Conservation (phyloP, 2,113 vertebrate genomes). For the Arothron firmamentum region DNA sequence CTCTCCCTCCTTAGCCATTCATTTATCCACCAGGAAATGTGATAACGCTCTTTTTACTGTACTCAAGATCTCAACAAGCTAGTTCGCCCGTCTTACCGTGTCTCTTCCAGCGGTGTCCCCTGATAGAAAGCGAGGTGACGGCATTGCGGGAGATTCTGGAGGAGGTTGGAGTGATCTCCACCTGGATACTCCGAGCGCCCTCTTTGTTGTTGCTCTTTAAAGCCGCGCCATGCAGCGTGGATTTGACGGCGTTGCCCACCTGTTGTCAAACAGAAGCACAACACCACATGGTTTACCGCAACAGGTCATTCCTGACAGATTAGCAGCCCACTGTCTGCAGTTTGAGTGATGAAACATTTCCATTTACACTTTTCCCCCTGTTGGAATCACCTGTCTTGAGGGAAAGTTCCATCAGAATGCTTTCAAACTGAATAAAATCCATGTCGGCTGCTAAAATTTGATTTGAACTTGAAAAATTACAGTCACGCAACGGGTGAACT, state of each 20-base stretch:
- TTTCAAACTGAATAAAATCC: too few species aligned
- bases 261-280: slow-evolving; percentile 44
- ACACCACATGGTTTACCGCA: not conserved
- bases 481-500: too few species aligned
- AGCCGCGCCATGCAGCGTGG: slow-evolving; percentile 85
- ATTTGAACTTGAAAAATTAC: too few species aligned
- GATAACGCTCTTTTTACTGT: not conserved
- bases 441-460: too few species aligned
- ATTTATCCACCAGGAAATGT: not conserved
- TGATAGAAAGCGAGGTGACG: slow-evolving; percentile 96
- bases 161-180: slow-evolving; percentile 95
- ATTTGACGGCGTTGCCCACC: slow-evolving; percentile 98
- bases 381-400: too few species aligned
- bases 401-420: too few species aligned
- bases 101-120: slow-evolving; percentile 98
- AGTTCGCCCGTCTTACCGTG: slow-evolving; percentile 80
- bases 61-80: not conserved
- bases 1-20: slow-evolving; percentile 31
- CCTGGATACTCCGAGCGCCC: slow-evolving; percentile 90
- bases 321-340: too few species aligned
- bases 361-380: too few species aligned
- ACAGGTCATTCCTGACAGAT: not conserved
- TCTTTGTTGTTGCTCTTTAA: slow-evolving; percentile 92
- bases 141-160: slow-evolving; percentile 97
- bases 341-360: not conserved